phyloP scores from a whole-genome alignment of 2,113 vertebrate species.

The Myodes glareolus region DNA sequence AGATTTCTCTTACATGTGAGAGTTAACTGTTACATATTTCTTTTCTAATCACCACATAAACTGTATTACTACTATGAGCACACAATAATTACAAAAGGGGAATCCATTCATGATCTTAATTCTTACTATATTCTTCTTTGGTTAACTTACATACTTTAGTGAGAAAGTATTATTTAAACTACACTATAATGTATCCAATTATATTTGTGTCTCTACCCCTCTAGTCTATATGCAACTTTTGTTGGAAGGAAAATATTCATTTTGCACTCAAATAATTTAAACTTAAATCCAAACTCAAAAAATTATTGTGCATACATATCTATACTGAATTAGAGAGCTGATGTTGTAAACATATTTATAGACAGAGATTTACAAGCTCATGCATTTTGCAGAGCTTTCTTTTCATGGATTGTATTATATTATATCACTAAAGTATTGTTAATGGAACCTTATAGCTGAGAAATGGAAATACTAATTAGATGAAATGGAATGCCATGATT shows the following conservation, averaged over 20 bases:
- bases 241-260: neutral
- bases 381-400: constrained; percentile 23
- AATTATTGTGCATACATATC: neutral
- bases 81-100: neutral
- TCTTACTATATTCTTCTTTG: neutral
- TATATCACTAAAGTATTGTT: neutral
- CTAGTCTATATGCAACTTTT: neutral
- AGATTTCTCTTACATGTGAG: neutral
- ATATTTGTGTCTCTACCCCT: neutral
- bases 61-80: neutral
- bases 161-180: neutral
- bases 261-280: constrained; percentile 32
- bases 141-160: neutral
- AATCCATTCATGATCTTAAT: neutral
- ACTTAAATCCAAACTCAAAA: neutral
- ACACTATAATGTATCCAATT: neutral
- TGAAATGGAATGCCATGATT: neutral
- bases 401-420: constrained; percentile 9
- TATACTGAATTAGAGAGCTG: neutral
- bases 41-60: neutral
- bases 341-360: constrained; percentile 32
- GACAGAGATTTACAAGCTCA: neutral
- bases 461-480: constrained; percentile 3
- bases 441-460: neutral
- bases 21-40: neutral